A percentile compares a stretch with the other conserved stretches of the same genome.
These are phyloP conservation scores for Streptopelia turtur DNA, from an alignment of 2,797 vertebrate species.

Conservation along the genomic window DNA sequence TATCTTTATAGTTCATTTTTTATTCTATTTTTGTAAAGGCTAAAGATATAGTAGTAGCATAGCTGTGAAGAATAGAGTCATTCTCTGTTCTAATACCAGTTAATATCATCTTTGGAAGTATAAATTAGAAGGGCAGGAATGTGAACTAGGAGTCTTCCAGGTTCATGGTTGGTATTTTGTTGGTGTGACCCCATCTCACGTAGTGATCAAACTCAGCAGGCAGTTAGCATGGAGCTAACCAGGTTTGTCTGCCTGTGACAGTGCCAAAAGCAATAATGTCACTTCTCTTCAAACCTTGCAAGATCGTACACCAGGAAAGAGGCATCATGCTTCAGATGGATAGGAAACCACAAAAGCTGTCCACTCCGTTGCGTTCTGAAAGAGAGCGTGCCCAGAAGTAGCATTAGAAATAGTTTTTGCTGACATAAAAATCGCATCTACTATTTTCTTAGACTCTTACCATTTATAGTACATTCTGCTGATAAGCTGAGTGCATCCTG, in stretches of 20 bases:
- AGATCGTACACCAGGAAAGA: background rate
- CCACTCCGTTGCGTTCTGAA: background rate
- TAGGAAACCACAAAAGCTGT: background rate
- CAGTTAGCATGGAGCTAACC: background rate
- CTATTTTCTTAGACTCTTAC: background rate
- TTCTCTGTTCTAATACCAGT: background rate
- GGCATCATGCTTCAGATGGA: background rate
- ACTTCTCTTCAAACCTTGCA: background rate
- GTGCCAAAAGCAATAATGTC: background rate
- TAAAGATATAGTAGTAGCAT: background rate
- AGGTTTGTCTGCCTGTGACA: background rate
- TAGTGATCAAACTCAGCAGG: background rate
- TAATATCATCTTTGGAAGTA: background rate
- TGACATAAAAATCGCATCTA: background rate
- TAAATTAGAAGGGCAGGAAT: conserved; percentile 31
- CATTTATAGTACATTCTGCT: background rate
- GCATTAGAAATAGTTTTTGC: background rate
- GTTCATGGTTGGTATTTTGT: background rate
- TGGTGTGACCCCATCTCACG: background rate
- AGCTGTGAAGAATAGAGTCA: background rate
- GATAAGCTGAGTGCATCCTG: background rate
- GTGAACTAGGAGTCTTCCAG: conserved; percentile 18
- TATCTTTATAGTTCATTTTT: background rate
- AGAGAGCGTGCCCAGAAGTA: background rate
- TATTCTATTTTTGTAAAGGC: background rate